These are phyloP conservation scores for Acanthiza pusilla DNA, from an alignment of 2,797 vertebrate species.

Conservation along the genomic window DNA sequence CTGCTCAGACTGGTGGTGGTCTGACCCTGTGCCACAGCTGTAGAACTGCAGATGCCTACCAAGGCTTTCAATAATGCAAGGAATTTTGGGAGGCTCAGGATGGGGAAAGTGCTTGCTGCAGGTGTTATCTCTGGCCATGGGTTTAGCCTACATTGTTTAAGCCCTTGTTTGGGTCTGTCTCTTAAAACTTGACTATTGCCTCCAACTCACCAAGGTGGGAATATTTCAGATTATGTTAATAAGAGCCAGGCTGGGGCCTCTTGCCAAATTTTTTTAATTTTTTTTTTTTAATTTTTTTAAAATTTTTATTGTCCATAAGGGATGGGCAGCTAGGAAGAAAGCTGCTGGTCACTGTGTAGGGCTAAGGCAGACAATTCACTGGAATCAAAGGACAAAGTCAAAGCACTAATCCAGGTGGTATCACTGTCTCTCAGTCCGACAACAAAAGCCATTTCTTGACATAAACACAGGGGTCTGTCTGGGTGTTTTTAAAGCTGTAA, in stretches of 20 bases:
- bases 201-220: background rate
- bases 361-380: background rate
- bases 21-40: background rate
- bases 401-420: background rate
- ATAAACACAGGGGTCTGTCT: background rate
- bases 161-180: background rate
- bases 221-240: background rate
- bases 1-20: background rate
- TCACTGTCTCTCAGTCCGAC: background rate
- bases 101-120: background rate
- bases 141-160: background rate
- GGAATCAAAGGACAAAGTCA: background rate
- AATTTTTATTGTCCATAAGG: background rate
- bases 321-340: background rate
- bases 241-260: background rate
- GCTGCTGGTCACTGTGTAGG: background rate
- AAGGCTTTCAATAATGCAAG: background rate
- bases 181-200: background rate
- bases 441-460: background rate
- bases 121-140: background rate
- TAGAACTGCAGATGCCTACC: background rate
- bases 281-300: too few species aligned
- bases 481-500: background rate
- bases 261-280: too few species aligned
- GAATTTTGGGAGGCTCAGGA: background rate